Evolutionary conservation across 2,888 invertebrate genomes (phyloP), one percentile per base, ranked within the genome.

Genomic region (Dione vanillae): DNA sequence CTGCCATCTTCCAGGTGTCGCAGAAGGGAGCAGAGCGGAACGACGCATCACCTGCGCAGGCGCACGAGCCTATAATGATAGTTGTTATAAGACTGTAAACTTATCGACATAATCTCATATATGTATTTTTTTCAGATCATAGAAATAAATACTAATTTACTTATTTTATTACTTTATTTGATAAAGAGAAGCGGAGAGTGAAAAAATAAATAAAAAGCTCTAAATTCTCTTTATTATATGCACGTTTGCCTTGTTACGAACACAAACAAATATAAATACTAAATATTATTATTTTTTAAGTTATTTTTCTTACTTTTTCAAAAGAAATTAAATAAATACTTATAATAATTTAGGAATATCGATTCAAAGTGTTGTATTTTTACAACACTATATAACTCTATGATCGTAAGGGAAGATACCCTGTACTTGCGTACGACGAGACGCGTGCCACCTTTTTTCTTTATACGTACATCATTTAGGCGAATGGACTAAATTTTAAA

Each of bases 391-490:
- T 45, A 41, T 77, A 82, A 85, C 88, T 87, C 90, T 79, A 80
- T 83, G 91, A 92, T 92, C 78, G 83, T 78, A 81, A 85, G 90
- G 90, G 90, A 90, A 91, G 91, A 92, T 91, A 90, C 87, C 81
- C 82, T 67, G 79, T 83, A 85, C 85, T 86, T 87, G 85, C 84
- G 83, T 85, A 83, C 85, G 83, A 82, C 83, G 78, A 86, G 88
- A 88, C 92, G 88, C 92, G 92, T 92, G 92, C 92, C 92, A 89
- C 88, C 88, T 91, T 92, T 92, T 92, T 92, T 86, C 86, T 89
- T 87, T 88, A 86, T 85, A 90, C 88, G 85, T 87, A 84, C 85
- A 75, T 81, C 83, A 82, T 82, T 82, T 79, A 80, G 84, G 83
- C 77, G 80, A 81, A 79, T 77, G 74, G 73, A 51, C 64, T 69